Evolutionary conservation across 2,888 invertebrate species (phyloP), one percentile per base, ranked within the genome.

Genomic region (Drosophila kambysellisi): DNA sequence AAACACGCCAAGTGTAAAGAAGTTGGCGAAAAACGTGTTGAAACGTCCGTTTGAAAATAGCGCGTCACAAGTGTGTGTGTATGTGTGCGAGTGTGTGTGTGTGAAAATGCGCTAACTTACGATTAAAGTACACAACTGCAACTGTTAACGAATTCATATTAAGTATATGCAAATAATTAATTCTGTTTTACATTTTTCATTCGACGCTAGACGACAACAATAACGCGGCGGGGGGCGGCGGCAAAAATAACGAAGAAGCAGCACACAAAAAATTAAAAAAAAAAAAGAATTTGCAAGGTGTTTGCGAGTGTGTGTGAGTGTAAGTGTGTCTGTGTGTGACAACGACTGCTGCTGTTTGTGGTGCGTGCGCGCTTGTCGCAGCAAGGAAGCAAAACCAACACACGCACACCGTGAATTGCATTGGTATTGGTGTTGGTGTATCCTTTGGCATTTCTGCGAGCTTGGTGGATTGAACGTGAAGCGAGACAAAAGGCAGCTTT

Each of bases 331-430:
- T 65, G 65, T 81, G 81, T 70, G 74, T 76, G 76, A 82, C 81
- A 74, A 83, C 72, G 77, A 77, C 70, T 51, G 78, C 59, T 75
- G 61, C 68, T 85, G 80, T 61, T 76, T 83, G 72, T 83, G 83
- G 89, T 83, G 89, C 89, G 83, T 83, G 87, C 83, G 89, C 83
- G 86, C 85, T 46, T 88, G 82, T 86, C 86, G 81, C 83, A 86
- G 77, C 83, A 86, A 79, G 79, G 86, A 76, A 83, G 79, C 69
- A 82, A 83, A 76, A 83, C 85, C 69, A 82, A 83, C 68, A 68
- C 77, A 74, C 68, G 58, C 32, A 53, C 61, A 51, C 43, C 48
- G 39, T 56, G 50, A 51, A 61, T 37, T 74, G 71, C 70, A 57
- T 30, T 32, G 46, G 74, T 81, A 77, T 76, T 81, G 63, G 76